These are phyloP conservation scores for Heteromurus nitidus DNA, from an alignment of 2,888 invertebrate species.

Conservation along the genomic window DNA sequence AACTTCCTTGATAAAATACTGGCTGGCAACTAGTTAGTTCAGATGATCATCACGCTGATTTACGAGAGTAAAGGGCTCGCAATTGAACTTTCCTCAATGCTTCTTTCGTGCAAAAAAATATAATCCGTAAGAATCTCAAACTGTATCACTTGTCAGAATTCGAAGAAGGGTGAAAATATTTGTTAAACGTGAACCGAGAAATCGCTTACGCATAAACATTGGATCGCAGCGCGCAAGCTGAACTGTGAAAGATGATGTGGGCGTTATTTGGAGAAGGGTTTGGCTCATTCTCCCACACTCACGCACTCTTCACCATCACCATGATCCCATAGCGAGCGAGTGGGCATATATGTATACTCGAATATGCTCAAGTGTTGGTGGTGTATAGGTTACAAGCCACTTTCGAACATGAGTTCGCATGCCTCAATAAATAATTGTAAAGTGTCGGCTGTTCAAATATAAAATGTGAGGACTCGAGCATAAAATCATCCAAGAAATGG, in stretches of 20 bases:
- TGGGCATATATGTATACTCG: background rate
- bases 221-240: background rate
- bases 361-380: background rate
- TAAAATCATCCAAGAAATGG: background rate
- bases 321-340: slow-evolving; percentile 20
- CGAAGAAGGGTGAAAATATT: slow-evolving; percentile 28
- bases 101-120: background rate
- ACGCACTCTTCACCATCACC: slow-evolving; percentile 27
- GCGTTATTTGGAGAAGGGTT: slow-evolving; percentile 59
- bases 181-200: slow-evolving; percentile 52
- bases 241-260: slow-evolving; percentile 53
- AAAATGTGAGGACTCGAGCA: slow-evolving; percentile 42
- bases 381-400: slow-evolving; percentile 47
- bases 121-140: background rate
- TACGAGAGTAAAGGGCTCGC: background rate
- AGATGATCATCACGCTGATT: slow-evolving; percentile 22
- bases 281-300: slow-evolving; percentile 54
- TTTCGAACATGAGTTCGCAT: slow-evolving; percentile 57
- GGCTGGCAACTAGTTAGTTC: slow-evolving; percentile 2
- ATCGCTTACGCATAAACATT: slow-evolving; percentile 57
- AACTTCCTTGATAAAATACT: no score
- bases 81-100: slow-evolving; percentile 14
- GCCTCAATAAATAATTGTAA: slow-evolving; percentile 66
- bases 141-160: slow-evolving; percentile 34
- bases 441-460: slow-evolving; percentile 59